phyloP scores from a whole-genome alignment of 2,113 vertebrate species.

The Morone chrysops region DNA sequence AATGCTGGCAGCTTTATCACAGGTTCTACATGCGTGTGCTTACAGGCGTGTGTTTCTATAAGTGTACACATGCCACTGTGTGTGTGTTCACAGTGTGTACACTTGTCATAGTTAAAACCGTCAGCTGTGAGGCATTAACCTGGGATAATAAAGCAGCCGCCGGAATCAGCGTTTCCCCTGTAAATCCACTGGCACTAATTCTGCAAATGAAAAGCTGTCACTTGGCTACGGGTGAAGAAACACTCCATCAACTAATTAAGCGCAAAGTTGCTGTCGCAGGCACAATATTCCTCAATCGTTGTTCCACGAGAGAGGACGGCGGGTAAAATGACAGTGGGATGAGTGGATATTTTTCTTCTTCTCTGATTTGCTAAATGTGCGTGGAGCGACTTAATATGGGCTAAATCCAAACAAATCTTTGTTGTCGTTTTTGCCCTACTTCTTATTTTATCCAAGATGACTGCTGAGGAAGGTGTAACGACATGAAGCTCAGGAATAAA shows the following conservation, averaged over 20 bases:
- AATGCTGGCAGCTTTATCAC: background rate
- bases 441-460: background rate
- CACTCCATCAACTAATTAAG: slow-evolving; percentile 49
- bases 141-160: slow-evolving; percentile 39
- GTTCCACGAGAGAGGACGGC: background rate
- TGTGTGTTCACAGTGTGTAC: background rate
- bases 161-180: slow-evolving; percentile 36
- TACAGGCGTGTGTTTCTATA: background rate
- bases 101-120: slow-evolving; percentile 28
- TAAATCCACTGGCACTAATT: slow-evolving; percentile 59
- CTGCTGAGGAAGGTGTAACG: background rate
- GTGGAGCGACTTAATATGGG: background rate
- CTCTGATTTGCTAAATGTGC: slow-evolving; percentile 2
- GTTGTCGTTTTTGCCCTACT: background rate
- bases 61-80: background rate
- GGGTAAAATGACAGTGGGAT: background rate
- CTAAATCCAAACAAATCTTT: background rate
- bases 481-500: background rate
- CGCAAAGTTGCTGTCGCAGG: slow-evolving; percentile 23
- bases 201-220: slow-evolving; percentile 38
- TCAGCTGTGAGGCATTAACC: slow-evolving; percentile 30
- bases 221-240: slow-evolving; percentile 42
- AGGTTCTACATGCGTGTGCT: background rate
- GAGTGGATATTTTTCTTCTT: background rate
- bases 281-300: slow-evolving; percentile 8